phyloP scores from a whole-genome alignment of 2,113 vertebrate species.

The Pygoscelis antarcticus region DNA sequence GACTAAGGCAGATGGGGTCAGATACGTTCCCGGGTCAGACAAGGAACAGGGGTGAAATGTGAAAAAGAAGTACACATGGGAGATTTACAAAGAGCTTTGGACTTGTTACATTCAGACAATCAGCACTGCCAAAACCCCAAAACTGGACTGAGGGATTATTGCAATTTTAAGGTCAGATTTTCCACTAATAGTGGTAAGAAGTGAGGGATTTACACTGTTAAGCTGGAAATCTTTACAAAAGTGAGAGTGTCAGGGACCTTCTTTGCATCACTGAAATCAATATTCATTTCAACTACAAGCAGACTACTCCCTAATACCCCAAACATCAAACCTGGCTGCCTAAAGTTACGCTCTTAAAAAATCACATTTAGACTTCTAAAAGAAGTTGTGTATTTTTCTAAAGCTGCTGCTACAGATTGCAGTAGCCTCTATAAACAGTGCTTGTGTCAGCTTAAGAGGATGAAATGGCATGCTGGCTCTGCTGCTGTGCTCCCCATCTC shows the following conservation, averaged over 20 bases:
- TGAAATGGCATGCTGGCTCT: background rate
- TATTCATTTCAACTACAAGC: background rate
- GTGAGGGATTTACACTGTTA: background rate
- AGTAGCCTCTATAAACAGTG: background rate
- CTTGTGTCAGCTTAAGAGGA: background rate
- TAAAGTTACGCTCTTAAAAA: background rate
- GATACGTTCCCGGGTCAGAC: background rate
- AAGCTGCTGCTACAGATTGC: background rate
- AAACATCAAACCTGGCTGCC: background rate
- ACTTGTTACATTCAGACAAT: background rate
- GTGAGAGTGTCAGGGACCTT: background rate
- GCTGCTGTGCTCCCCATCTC: background rate
- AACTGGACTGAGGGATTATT: background rate
- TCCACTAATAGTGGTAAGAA: background rate
- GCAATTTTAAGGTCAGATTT: background rate
- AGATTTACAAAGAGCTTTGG: background rate
- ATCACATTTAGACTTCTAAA: background rate
- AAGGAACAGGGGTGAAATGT: background rate
- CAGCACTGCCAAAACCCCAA: background rate
- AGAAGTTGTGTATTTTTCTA: background rate
- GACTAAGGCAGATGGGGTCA: background rate
- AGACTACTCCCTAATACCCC: background rate
- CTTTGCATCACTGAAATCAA: background rate
- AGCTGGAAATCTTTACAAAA: background rate
- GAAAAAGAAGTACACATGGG: background rate